Evolutionary conservation across 1,140 invertebrate genomes (phyloP), one percentile per base, ranked within the genome.

Genomic region (Macrobrachium nipponense): DNA sequence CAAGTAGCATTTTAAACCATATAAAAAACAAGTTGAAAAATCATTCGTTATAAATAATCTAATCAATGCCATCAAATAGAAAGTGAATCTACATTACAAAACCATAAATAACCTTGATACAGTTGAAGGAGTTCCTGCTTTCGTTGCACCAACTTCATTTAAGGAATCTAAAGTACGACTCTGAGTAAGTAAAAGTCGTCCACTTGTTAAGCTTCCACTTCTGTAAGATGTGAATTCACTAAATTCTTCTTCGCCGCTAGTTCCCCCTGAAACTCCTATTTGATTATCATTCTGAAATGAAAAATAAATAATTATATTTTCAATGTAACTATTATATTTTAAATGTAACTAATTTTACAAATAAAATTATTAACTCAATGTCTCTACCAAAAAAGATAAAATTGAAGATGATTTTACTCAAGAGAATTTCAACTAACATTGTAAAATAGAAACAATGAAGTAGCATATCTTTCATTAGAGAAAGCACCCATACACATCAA

Each of bases 91-190:
- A 51, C 51, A 51, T 51, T 10, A 51, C 12, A 51, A 51, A 51
- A 51, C 51, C 12, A 51, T 51, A 51, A 10, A 51, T 80, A 88
- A 91, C 91, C 91, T 91, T 20, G 95, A 96, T 75, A 94, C 95
- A 90, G 95, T 95, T 59, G 95, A 96, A 51, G 95, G 95, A 62
- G 96, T 96, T 90, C 92, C 92, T 70, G 91, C 94, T 92, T 93
- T 95, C 91, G 90, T 93, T 91, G 90, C 93, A 91, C 91, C 93
- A 44, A 95, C 91, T 90, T 95, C 95, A 88, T 94, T 93, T 5
- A 96, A 90, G n/a, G 95, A 96, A 90, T 96, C 95, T 82, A 95
- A 90, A 51, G 95, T 96, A 89, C 94, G 93, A 64, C 95, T 95
- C 62, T 94, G 93, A 12, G 95, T 94, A 86, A 95, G 89, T 5